Base-by-base conservation (phyloP, 2,888 invertebrate genomes). In the Doris montereyensis region DNA sequence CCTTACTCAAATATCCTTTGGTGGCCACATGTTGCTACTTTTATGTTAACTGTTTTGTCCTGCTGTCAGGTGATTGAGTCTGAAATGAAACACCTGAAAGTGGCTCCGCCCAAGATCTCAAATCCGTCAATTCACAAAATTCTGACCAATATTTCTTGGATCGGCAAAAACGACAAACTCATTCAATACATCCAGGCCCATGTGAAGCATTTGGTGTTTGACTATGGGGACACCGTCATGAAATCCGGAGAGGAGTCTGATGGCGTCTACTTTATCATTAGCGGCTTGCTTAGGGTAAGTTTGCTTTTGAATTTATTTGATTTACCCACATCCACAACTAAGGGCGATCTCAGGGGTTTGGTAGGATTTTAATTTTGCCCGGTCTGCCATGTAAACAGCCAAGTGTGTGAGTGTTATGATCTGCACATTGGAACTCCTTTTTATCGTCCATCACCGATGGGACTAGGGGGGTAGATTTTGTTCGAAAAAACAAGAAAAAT, bases 41-140 rank as follows among this genome's bases (percentile, higher is more conserved):
- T 60, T 24, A 21, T 24, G n/a, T 24, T 60, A n/a, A 21, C 5
- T 60, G 21, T 60, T n/a, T n/a, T n/a, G 21, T 26, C 30, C 8
- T 76, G 65, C 72, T 79, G 83, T n/a, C 83, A 91, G 91, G 87
- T 86, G 0, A 92, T 94, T 17, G 93, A 94, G 76, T 93, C 93
- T 58, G 93, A 76, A 65, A 73, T 80, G 79, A 78, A 80, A 34
- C 70, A 77, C 17, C 71, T 93, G 83, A 92, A 94, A 82, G 87
- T 84, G 62, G 85, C 89, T 0, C 91, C 92, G 0, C 87, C 91
- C 0, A 87, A 85, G 81, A 87, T 92, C 58, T 84, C 87, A 0
- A 89, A 92, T 5, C 89, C 91, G 0, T 86, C 91, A 4, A 89
- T 90, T 28, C 88, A 89, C 70, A 88, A 88, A 77, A 86, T 91